Conservation (phyloP, 2,113 vertebrate species). For the Amazona vittata region DNA sequence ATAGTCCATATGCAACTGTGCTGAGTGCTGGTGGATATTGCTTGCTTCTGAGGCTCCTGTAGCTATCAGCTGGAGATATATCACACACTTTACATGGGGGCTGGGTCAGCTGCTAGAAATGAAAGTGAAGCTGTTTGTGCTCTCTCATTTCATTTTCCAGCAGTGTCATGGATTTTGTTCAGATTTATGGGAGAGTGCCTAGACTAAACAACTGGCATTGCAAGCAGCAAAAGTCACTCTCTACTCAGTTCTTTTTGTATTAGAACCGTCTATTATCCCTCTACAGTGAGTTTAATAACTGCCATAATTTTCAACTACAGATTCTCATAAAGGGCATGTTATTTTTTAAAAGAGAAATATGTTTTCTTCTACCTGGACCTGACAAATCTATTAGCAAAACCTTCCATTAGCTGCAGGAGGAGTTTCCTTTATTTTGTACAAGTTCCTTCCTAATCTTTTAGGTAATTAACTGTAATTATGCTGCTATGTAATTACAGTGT, state of each 20-base stretch:
- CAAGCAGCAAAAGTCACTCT: neutral
- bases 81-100: neutral
- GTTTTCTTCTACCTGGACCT: neutral
- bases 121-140: conserved; percentile 11
- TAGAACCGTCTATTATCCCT: conserved; percentile 12
- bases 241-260: neutral
- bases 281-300: conserved; percentile 29
- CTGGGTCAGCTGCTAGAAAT: neutral
- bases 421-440: neutral
- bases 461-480: conserved; percentile 39
- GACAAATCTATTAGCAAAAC: conserved; percentile 13
- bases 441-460: conserved; percentile 21
- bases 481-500: neutral
- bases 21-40: neutral
- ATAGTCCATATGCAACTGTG: neutral
- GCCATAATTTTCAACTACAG: conserved; percentile 39
- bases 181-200: conserved; percentile 22
- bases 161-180: neutral
- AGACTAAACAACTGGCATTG: neutral
- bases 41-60: neutral
- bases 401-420: neutral
- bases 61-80: neutral
- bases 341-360: conserved; percentile 34
- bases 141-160: neutral
- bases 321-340: conserved; percentile 2